Evolutionary conservation across 2,888 invertebrate genomes (phyloP).

Genomic region (Tipula helvola): DNA sequence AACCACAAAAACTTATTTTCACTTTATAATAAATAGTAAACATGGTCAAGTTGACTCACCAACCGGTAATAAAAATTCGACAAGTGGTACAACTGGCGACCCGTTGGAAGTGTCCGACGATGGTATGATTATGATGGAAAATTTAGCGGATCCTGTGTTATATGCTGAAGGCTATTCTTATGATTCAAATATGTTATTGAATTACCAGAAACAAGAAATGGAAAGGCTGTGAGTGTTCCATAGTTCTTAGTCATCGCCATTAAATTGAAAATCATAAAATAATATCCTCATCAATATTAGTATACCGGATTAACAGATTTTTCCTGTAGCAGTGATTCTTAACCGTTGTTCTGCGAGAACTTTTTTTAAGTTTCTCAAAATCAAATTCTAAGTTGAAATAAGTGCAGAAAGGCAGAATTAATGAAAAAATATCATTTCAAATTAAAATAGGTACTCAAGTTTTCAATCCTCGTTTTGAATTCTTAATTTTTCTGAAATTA

Average conservation of each 20-base stretch:
- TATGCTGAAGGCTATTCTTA: conserved; percentile 14
- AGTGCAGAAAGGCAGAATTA: no score
- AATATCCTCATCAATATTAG: background rate
- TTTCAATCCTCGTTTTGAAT: no score
- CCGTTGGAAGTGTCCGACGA: background rate
- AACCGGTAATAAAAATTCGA: background rate
- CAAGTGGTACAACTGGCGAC: background rate
- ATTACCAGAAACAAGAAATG: conserved; percentile 21
- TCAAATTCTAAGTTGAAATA: no score
- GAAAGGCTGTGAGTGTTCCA: conserved; percentile 22
- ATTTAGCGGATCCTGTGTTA: conserved; percentile 13
- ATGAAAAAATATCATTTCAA: no score
- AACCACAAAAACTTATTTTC: background rate
- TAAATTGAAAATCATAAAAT: background rate
- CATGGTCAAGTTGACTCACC: background rate
- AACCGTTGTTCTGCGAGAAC: background rate
- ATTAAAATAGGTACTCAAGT: no score
- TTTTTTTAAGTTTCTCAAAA: background rate
- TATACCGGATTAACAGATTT: background rate
- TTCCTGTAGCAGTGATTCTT: background rate
- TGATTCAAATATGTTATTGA: conserved; percentile 13
- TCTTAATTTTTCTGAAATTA: no score
- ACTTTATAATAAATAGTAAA: background rate
- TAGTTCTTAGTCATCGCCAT: background rate
- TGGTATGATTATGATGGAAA: conserved; percentile 9